Evolutionary conservation across 2,797 vertebrate species (phyloP), one percentile per base, ranked within the genome.

Genomic region (Thunnus albacares): DNA sequence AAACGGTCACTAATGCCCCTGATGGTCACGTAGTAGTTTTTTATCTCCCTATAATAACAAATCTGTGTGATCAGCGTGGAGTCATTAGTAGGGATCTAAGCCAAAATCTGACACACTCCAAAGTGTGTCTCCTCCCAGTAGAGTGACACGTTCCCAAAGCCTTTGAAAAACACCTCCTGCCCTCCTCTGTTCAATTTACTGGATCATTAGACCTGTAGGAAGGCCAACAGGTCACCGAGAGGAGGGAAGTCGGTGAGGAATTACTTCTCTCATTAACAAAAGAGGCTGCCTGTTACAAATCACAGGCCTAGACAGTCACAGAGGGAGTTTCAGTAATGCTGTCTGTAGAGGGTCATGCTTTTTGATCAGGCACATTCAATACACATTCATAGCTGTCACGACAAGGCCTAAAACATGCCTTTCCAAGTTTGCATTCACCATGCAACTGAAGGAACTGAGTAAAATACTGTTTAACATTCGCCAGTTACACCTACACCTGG

Each of bases 91-190:
- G 41, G 52, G 81, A 73, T 62, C 49, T 74, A 77, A 30, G 73
- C 67, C 35, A 74, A 79, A 83, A 79, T 84, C 58, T 82, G 77
- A 71, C 83, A 71, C 64, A 7, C 66, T 74, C 57, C 64, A 74
- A 90, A 89, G 49, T 86, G 71, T 85, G 83, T 61, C 87, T 87
- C 79, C 71, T 82, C 76, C 84, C 84, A 74, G 55, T 26, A 74
- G 63, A 85, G 64, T 77, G 72, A 78, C 72, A 79, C 67, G 53
- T 71, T 86, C 22, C 68, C 15, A 30, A 61, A 66, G 67, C 58
- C 61, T 53, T 58, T 71, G 41, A 70, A 81, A 82, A 86, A 75
- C 11, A 69, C 58, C 55, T 72, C 41, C 76, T 56, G 41, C 71
- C 57, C 77, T 59, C 57, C 65, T 70, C 64, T n/a, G 70, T 45